Evolutionary conservation across 1,140 invertebrate genomes (phyloP), one percentile per base, ranked within the genome.

Genomic region (Catajapyx aquilonaris): DNA sequence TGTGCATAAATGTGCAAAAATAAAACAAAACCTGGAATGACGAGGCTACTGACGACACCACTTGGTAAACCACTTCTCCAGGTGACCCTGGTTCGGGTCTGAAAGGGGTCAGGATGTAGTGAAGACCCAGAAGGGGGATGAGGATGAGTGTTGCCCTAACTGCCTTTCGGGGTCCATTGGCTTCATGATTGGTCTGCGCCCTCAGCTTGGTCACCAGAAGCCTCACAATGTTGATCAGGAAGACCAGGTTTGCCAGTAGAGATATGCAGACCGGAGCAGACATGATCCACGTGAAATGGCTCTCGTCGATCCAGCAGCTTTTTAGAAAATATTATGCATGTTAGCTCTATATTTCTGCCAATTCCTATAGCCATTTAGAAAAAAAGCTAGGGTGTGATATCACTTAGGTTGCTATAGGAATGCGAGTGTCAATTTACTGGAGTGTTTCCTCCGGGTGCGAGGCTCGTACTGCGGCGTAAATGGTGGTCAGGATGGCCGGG

Each of bases 141-240:
- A 69, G 50, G 35, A 71, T 62, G 28, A 67, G 51, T 2, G 66
- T 67, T 1, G 66, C 67, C 35, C 64, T 54, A 18, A 68, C 55
- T 2, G 65, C 66, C 46, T 49, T 30, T 25, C 32, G 2, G 4
- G 15, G 34, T 20, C 7, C 4, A 9, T 28, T 25, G 18, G 35
- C 28, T 9, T 30, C n/a, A 4, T 9, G 5, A 20, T 23, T 39
- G 20, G 0, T 28, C 20, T 41, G 63, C 46, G 72, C 73, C 48
- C 77, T 66, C 35, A 93, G 58, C 56, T 94, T 94, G 4, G 77
- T 75, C 21, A 88, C 68, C n/a, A 94, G 65, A 3, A 94, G 83
- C 37, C 86, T 67, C 32, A 94, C 76, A 47, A 95, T 94, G 61
- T 93, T 94, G 55, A 81, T 77, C 22, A 95, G 68, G 57, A 95